Evolutionary conservation across 2,888 invertebrate genomes (phyloP).

Genomic region (Chirona hameri): DNA sequence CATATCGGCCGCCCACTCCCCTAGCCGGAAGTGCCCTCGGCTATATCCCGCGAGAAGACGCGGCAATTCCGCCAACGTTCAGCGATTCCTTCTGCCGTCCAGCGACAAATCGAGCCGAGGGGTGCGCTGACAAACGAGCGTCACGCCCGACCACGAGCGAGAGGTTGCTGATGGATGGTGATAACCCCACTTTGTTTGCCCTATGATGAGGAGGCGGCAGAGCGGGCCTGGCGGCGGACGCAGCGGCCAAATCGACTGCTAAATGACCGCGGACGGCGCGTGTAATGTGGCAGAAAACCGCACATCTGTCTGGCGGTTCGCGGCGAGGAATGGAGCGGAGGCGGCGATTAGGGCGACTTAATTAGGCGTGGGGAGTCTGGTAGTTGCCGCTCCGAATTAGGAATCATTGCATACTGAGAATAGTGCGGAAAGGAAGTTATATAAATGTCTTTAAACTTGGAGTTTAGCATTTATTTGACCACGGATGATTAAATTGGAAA

Average conservation of each 20-base stretch:
- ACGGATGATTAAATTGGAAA: too few species aligned
- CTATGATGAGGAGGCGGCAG: too few species aligned
- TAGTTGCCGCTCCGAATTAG: too few species aligned
- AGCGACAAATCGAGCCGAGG: background rate
- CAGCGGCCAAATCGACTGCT: background rate
- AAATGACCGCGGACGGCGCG: background rate
- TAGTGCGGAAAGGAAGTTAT: too few species aligned
- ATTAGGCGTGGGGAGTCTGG: background rate
- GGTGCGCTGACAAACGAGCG: background rate
- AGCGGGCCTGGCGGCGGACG: too few species aligned
- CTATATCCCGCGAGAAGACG: background rate
- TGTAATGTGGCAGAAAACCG: background rate
- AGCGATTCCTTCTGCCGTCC: background rate
- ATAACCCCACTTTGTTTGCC: background rate
- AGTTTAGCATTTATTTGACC: too few species aligned
- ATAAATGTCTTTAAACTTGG: too few species aligned
- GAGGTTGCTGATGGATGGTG: slow-evolving; percentile 32
- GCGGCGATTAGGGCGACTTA: background rate
- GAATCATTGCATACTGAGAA: too few species aligned
- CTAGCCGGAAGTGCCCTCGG: background rate
- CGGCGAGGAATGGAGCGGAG: too few species aligned
- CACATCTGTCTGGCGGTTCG: background rate
- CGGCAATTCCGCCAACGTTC: background rate
- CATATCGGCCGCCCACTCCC: background rate
- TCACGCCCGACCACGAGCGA: background rate